phyloP scores from a whole-genome alignment of 2,888 invertebrate species.

The Heliconius ismenius region DNA sequence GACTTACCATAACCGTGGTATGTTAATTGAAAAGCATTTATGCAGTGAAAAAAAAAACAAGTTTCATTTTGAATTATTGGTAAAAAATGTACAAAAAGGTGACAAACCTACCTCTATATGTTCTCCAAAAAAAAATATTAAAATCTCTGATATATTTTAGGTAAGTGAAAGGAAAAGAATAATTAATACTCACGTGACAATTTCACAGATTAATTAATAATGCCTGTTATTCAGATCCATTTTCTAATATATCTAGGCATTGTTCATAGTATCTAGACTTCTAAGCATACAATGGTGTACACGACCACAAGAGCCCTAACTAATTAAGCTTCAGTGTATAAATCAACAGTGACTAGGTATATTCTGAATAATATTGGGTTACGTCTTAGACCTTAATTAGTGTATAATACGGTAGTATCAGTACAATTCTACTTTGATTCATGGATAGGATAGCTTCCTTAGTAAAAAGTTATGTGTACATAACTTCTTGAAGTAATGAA shows the following conservation, averaged over 20 bases:
- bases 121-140: too few relatives aligned
- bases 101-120: too few relatives aligned
- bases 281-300: not conserved
- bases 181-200: not conserved
- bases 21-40: not conserved
- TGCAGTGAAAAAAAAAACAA: too few relatives aligned
- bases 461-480: not conserved
- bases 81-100: too few relatives aligned
- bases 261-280: slow-evolving; percentile 2
- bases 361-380: not conserved
- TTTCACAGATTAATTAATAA: not conserved
- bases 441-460: not conserved
- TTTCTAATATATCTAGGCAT: not conserved
- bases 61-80: too few relatives aligned
- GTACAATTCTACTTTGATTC: not conserved
- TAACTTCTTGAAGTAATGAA: not conserved
- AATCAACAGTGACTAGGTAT: not conserved
- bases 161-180: not conserved
- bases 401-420: not conserved
- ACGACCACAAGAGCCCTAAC: not conserved
- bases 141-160: not conserved
- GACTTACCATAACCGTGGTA: too few relatives aligned
- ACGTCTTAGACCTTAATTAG: not conserved
- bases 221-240: not conserved
- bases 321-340: not conserved